Evolutionary conservation across 2,797 vertebrate species (phyloP).

Genomic region (Diglossa cyanea): DNA sequence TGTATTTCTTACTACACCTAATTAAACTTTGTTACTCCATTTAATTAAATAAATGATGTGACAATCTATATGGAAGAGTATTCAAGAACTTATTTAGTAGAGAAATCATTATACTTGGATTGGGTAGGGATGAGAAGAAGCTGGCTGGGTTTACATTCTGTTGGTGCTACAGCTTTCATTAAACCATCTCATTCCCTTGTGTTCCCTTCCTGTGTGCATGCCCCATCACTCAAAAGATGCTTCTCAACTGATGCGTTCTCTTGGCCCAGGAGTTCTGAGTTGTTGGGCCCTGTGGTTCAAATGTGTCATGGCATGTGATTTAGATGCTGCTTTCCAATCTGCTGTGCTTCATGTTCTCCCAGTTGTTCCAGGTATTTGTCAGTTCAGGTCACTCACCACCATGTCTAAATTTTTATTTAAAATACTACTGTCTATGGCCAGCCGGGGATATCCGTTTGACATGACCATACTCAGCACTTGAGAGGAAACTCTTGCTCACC

Average conservation of each 20-base stretch:
- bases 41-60: background rate
- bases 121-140: background rate
- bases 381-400: background rate
- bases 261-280: background rate
- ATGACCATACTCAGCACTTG: background rate
- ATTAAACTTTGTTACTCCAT: background rate
- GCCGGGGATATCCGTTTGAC: background rate
- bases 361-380: background rate
- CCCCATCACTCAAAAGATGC: fast-evolving
- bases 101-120: background rate
- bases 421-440: background rate
- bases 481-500: background rate
- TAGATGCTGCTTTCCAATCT: background rate
- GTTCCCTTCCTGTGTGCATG: background rate
- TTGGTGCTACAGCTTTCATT: background rate
- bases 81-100: background rate
- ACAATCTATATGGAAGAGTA: background rate
- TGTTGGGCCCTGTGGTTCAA: background rate
- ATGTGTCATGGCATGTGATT: background rate
- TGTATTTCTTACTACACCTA: background rate
- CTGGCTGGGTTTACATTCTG: background rate
- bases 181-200: background rate
- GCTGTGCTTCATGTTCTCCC: background rate
- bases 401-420: background rate
- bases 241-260: background rate